A percentile compares a stretch with the other conserved stretches of the same genome.
phyloP scores from a whole-genome alignment of 2,888 invertebrate species.

The Bursaphelenchus okinawaensis region DNA sequence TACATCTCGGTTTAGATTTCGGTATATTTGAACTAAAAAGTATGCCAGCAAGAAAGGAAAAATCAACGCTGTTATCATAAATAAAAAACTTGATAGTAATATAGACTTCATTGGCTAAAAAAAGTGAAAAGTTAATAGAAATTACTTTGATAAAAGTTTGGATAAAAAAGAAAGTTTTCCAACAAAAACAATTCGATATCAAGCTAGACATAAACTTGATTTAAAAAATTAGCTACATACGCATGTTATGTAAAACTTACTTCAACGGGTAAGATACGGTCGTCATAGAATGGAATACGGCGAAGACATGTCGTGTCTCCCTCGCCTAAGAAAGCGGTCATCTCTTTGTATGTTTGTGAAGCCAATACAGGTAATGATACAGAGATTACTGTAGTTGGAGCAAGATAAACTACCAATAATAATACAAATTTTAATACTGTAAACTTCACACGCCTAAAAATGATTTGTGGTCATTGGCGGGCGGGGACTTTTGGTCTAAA shows the following conservation, averaged over 20 bases:
- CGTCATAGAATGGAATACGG: not conserved
- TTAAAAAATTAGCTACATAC: too few species aligned
- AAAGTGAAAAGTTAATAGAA: too few species aligned
- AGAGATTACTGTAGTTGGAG: not conserved
- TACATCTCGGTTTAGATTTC: not conserved
- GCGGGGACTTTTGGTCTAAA: not conserved
- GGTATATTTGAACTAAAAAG: not conserved
- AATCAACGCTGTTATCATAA: not conserved
- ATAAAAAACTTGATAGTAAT: too few species aligned
- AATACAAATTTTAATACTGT: not conserved
- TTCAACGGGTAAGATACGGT: not conserved
- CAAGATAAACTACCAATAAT: not conserved
- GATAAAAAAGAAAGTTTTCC: too few species aligned
- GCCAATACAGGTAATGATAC: not conserved
- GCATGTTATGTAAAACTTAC: too few species aligned
- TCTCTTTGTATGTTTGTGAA: not conserved
- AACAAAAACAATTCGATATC: too few species aligned
- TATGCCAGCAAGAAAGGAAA: not conserved
- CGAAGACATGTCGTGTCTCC: not conserved
- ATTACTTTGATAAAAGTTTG: too few species aligned
- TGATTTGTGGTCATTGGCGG: not conserved
- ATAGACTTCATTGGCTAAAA: too few species aligned
- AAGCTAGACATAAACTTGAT: too few species aligned
- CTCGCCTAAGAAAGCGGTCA: not conserved
- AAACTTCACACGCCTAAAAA: not conserved